These are phyloP conservation scores for Linurgus olivaceus DNA, from an alignment of 2,797 vertebrate genomes.

Conservation along the genomic window DNA sequence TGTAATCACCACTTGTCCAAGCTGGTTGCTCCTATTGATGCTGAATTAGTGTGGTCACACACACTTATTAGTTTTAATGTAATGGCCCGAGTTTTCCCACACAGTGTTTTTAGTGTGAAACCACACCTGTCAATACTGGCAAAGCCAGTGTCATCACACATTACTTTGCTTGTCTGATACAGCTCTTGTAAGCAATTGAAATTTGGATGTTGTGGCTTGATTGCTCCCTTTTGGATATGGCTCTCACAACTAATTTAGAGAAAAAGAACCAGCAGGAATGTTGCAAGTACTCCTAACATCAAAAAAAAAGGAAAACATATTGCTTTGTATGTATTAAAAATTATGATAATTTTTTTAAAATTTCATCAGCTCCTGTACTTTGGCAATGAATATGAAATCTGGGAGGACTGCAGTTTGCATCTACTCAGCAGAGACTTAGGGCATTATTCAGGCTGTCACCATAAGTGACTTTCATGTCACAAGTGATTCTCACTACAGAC, in stretches of 20 bases:
- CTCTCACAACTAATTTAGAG: neutral
- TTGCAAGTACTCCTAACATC: neutral
- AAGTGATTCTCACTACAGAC: constrained; percentile 37
- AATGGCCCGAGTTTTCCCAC: neutral
- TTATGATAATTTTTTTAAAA: neutral
- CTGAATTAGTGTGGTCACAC: neutral
- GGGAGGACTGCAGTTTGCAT: neutral
- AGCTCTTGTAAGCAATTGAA: neutral
- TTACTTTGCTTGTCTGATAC: neutral
- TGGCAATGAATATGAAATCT: neutral
- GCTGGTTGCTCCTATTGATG: neutral
- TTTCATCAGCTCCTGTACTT: neutral
- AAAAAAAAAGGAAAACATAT: neutral
- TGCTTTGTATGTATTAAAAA: neutral
- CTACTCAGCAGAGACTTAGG: neutral
- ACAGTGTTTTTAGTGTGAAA: neutral
- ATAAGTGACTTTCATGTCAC: constrained; percentile 45
- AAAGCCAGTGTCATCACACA: neutral
- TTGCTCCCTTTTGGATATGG: neutral
- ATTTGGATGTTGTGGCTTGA: neutral
- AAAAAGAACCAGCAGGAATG: neutral
- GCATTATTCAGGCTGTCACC: constrained; percentile 48
- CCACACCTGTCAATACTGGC: neutral
- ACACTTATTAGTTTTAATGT: neutral
- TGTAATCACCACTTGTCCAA: neutral